phyloP scores from a whole-genome alignment of 92 coral and sea anemone genomes.

The Actinostola sp. region DNA sequence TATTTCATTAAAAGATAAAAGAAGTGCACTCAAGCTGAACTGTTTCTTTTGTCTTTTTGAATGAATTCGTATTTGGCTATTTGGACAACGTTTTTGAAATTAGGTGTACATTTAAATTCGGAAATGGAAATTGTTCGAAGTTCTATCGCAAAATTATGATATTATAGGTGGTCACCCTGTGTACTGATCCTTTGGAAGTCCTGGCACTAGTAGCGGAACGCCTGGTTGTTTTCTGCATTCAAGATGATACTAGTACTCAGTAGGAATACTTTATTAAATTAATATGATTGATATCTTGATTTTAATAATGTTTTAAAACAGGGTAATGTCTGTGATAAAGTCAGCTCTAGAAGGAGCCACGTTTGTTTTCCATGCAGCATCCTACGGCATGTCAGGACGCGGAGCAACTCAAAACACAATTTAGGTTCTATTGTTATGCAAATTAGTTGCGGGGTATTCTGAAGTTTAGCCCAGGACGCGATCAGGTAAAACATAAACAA shows the following conservation, averaged over 20 bases:
- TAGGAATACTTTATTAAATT: no score
- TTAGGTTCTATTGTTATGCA: no score
- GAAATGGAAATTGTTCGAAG: background rate
- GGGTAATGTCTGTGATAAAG: conserved; percentile 56
- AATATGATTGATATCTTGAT: background rate
- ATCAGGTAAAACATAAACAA: no score
- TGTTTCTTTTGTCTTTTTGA: no score
- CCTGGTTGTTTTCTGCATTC: background rate
- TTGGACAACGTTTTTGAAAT: no score
- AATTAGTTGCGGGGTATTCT: no score
- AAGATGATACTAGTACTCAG: conserved; percentile 31
- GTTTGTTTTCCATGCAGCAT: conserved; percentile 78
- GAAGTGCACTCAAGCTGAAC: no score
- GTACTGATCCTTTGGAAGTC: background rate
- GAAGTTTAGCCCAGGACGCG: no score
- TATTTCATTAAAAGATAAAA: no score
- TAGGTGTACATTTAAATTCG: no score
- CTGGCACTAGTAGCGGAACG: background rate
- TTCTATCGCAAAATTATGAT: background rate
- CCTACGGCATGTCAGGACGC: conserved; percentile 96
- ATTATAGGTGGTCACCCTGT: background rate
- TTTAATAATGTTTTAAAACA: conserved; percentile 1
- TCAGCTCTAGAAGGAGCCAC: conserved; percentile 22
- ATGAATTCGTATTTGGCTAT: no score
- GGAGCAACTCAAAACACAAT: no score